phyloP scores from a whole-genome alignment of 1,140 invertebrate species.

The Lucilia sericata region DNA sequence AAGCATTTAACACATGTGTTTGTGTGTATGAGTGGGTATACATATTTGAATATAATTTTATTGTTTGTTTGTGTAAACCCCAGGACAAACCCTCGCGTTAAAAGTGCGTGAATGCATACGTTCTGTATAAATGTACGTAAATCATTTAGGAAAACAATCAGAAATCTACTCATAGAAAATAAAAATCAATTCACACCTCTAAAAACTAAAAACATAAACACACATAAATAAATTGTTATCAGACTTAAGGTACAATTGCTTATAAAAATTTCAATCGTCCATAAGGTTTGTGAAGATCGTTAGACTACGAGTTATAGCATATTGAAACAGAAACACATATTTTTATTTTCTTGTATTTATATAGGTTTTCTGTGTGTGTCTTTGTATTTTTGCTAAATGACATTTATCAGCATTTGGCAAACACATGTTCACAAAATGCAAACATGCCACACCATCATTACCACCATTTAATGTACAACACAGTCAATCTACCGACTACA shows the following conservation, averaged over 20 bases:
- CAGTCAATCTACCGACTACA: background rate
- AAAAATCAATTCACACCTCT: slow-evolving; percentile 47
- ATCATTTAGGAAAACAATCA: background rate
- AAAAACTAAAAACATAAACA: background rate
- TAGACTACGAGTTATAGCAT: background rate
- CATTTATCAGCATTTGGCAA: slow-evolving; percentile 44
- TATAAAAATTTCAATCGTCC: background rate
- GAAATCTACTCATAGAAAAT: background rate
- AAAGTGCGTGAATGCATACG: background rate
- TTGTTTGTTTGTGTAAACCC: slow-evolving; percentile 15
- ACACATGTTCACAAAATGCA: slow-evolving; percentile 45
- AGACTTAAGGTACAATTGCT: background rate
- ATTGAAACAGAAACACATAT: background rate
- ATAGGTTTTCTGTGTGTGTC: background rate
- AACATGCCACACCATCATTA: background rate
- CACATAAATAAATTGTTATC: background rate
- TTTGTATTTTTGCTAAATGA: slow-evolving; percentile 21
- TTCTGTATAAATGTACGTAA: background rate
- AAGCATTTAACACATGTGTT: slow-evolving; percentile 22
- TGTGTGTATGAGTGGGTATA: background rate
- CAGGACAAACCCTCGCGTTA: slow-evolving; percentile 20
- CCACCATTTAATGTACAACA: background rate
- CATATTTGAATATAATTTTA: background rate
- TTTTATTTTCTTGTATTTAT: too few species aligned
- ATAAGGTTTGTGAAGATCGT: background rate